Base-by-base conservation (phyloP, 2,113 vertebrate species). In the Globicephala melas region DNA sequence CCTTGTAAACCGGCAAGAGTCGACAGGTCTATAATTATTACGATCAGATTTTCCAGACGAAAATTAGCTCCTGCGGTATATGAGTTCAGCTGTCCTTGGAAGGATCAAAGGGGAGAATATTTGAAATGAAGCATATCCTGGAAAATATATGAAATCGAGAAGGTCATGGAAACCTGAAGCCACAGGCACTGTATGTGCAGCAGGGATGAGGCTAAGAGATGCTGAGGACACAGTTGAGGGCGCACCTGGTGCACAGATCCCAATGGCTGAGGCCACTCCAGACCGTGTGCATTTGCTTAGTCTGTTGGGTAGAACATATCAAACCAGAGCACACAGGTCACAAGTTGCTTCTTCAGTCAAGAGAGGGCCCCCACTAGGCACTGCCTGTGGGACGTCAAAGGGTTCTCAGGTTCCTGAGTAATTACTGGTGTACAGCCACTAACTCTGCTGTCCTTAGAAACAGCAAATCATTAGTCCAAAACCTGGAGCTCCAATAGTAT, bases 231-330 rank as follows among this genome's bases (percentile, higher is more conserved):
- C 7, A 31, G 6, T 0, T 11, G 20, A 70, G 6, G 11, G 41
- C 13, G 15, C 58, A n/a, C n/a, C 65, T 15, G 17, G 9, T 5
- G 18, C 25, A 14, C 63, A 17, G 85, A 7, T 25, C 8, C 23
- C 11, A 12, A 3, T 1, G 14, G 80, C 65, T 14, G 12, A 55
- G 44, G 14, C 36, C 55, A 21, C 26, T 47, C 36, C 23, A 38
- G 53, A 47, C 50, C 10, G 13, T 0, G 10, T 0, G 4, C 33
- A 1, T 18, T n/a, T 8, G 5, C 38, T 36, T 5, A 10, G 31
- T 74, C 79, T 26, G 13, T 21, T 3, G 44, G 25, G 7, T 44
- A 53, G 89, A 76, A 53, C 10, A 7, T 28, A n/a, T 8, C 76
- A 60, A 44, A 44, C 17, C 63, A 53, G 55, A 44, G 23, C 55